Base-by-base conservation (phyloP, 1,140 invertebrate species). In the Calycopis cecrops region DNA sequence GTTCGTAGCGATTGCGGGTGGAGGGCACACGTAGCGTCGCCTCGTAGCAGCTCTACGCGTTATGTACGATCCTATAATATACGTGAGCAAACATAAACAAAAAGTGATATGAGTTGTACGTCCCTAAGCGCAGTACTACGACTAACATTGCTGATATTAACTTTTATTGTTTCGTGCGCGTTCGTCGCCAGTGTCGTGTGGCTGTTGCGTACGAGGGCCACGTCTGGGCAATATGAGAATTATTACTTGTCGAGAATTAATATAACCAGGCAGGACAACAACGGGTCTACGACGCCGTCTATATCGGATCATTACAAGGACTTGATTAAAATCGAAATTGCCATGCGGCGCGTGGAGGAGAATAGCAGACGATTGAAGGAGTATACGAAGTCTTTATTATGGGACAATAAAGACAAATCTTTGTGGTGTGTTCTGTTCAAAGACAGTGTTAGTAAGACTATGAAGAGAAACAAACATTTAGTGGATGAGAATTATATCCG, bases 351-450 rank as follows among this genome's bases (percentile, higher is more conserved):
- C 1, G 79, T 88, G 7, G 87, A 88, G 60, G 87, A 88, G 64
- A 88, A 88, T 49, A 88, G 87, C 60, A 76, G 83, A 48, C 75
- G 85, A 67, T 73, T 88, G 58, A 88, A 87, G 60, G 86, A 88
- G 65, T 83, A 87, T 44, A 88, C 87, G 12, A 85, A 86, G 59
- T 86, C 80, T 44, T 76, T 88, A 59, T 68, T 88, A 37, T 88
- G 86, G 87, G 85, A 88, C 70, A 88, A 88, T 65, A 89, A 88
- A 59, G 87, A 89, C 50, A 89, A 88, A 67, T 84, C 86, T 28
- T 65, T 89, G 64, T 89, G 87, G 87, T 88, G 85, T 73, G 85
- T 89, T 63, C 80, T 89, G 60, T 89, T 89, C 59, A 89, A 89
- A 65, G 86, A 89, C 59, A 83, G 76, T 75, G 82, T 79, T 62